Evolutionary conservation across 2,797 vertebrate species (phyloP).

Genomic region (Saxicola maurus): DNA sequence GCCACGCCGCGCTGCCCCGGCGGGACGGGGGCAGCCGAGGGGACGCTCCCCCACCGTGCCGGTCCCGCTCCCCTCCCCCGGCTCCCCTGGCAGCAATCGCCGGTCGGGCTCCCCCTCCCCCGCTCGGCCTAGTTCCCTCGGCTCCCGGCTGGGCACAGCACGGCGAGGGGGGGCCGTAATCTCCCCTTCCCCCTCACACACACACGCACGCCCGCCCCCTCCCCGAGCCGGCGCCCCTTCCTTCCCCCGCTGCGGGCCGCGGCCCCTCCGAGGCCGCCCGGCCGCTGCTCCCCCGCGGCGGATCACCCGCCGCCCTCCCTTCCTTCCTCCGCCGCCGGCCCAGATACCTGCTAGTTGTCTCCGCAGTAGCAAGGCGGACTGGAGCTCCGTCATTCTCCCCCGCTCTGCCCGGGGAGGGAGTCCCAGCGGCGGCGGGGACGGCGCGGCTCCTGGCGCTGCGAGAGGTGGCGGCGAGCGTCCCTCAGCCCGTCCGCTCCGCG

Average conservation of each 20-base stretch:
- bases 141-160: slow-evolving; percentile 9
- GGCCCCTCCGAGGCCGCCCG: neutral
- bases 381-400: slow-evolving; percentile 91
- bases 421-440: slow-evolving; percentile 34
- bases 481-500: slow-evolving; percentile 47
- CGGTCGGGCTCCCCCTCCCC: slow-evolving; percentile 7
- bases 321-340: neutral
- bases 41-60: neutral
- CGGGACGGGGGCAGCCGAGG: neutral
- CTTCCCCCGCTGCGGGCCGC: neutral
- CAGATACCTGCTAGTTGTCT: slow-evolving; percentile 95
- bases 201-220: neutral
- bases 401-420: slow-evolving; percentile 36
- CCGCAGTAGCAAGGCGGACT: slow-evolving; percentile 92
- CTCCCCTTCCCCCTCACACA: neutral
- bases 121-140: slow-evolving; percentile 25
- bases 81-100: slow-evolving; percentile 3
- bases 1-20: neutral
- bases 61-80: slow-evolving; percentile 5
- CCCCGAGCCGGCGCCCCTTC: neutral
- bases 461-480: slow-evolving; percentile 78
- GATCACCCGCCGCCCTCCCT: neutral
- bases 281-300: neutral
- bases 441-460: slow-evolving; percentile 64
- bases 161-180: neutral